These are phyloP conservation scores for Coptodon rendalli DNA, from an alignment of 2,113 vertebrate species.

Conservation along the genomic window DNA sequence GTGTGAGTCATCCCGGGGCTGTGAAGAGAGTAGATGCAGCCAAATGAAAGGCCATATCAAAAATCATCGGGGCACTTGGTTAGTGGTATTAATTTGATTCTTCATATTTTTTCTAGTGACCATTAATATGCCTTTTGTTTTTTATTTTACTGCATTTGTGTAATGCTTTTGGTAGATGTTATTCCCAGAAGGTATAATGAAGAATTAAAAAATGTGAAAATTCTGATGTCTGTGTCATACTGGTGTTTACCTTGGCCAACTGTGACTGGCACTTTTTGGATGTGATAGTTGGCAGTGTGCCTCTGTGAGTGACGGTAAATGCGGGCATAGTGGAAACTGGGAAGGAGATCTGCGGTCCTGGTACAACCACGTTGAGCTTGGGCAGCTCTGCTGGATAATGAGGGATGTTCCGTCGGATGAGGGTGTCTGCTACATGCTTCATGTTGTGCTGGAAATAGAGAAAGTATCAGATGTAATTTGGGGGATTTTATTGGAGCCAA, in stretches of 20 bases:
- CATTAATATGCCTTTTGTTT: neutral
- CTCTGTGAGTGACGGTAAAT: conserved; percentile 33
- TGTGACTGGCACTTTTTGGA: conserved; percentile 68
- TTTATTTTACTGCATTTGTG: neutral
- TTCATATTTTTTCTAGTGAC: neutral
- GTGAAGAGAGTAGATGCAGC: conserved; percentile 35
- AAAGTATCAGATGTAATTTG: neutral
- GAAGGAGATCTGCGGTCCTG: conserved; percentile 56
- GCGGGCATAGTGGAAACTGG: conserved; percentile 51
- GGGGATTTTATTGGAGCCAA: neutral
- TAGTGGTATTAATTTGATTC: neutral
- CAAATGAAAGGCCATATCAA: neutral
- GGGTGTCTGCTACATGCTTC: conserved; percentile 55
- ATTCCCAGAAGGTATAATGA: neutral
- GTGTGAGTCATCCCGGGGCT: conserved; percentile 72
- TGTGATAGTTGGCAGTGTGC: conserved; percentile 58
- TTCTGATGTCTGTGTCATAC: neutral
- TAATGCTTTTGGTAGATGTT: neutral
- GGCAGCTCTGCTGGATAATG: conserved; percentile 65
- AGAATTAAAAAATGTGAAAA: neutral
- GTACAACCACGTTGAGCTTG: conserved; percentile 59
- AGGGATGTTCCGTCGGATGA: conserved; percentile 26
- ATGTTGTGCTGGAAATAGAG: conserved; percentile 55
- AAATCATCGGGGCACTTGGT: neutral
- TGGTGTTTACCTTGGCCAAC: conserved; percentile 65